Evolutionary conservation across 2,797 vertebrate genomes (phyloP), one percentile per base, ranked within the genome.

Genomic region (Taenioides sp.): DNA sequence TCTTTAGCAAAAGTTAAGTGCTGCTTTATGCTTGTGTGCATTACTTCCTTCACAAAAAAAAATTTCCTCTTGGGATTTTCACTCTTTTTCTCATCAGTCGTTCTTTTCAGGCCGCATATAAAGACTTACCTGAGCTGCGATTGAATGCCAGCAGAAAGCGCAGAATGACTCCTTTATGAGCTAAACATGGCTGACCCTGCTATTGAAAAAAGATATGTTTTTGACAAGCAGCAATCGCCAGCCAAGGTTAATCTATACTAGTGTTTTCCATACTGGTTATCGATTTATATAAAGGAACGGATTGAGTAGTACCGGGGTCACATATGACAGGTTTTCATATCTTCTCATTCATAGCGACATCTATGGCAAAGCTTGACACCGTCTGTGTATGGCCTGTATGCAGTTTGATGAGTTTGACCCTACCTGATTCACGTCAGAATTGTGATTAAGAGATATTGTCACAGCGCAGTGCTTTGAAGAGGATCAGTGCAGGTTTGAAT

Each of bases 201-300:
- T 69, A 55, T 81, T 87, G 83, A 85, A 27, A 17, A 65, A 50
- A 28, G 43, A 16, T 27, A 64, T 14, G 50, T 68, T 81, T 74
- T 74, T 78, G 57, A 63, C 74, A 73, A 80, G 82, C 74, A 61
- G 65, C 12, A 54, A 70, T 25, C 37, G 25, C 28, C 50, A 67
- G 72, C 77, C 75, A 80, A 80, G 82, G 77, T 76, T 70, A 75
- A 81, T 80, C 57, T 66, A 55, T 59, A 47, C 43, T 47, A 25
- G 72, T 22, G 70, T 80, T 78, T 83, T 82, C 37, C 84, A 87
- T 80, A 82, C 87, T 91, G 86, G 80, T 93, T 91, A 88, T 80
- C 83, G 87, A 88, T 84, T 63, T 3, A 88, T 12, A 59, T 73
- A 75, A 78, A 69, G 9, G 63, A 40, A 60, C 12, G 57, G 71